Conservation (phyloP, 2,888 invertebrate species). For the Clistopyga incitator region DNA sequence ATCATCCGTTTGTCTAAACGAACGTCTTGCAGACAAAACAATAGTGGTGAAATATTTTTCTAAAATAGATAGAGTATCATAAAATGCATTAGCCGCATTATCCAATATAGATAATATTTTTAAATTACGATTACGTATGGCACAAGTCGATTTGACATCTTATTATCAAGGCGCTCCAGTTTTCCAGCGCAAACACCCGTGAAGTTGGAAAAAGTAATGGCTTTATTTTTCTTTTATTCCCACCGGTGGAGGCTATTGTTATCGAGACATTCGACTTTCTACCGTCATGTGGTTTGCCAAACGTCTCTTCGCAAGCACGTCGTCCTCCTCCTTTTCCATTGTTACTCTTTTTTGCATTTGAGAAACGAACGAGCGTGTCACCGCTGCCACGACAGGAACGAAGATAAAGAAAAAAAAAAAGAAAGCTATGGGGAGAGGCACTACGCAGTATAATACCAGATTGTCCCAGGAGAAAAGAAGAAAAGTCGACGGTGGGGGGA, state of each 20-base stretch:
- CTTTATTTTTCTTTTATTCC: conserved; percentile 8
- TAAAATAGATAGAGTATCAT: too few relatives aligned
- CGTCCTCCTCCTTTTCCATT: conserved; percentile 12
- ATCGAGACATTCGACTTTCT: conserved; percentile 53
- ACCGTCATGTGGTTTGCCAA: conserved; percentile 55
- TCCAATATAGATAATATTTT: too few relatives aligned
- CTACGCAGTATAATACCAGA: conserved; percentile 42
- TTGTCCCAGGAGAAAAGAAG: conserved; percentile 34
- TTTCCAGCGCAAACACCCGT: neutral
- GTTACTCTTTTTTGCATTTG: conserved; percentile 35
- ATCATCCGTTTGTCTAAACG: too few relatives aligned
- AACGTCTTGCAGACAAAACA: too few relatives aligned
- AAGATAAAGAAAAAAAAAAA: conserved; percentile 18
- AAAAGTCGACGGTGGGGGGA: conserved; percentile 38
- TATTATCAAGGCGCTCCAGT: neutral
- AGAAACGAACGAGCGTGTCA: conserved; percentile 37
- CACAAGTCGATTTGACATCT: neutral
- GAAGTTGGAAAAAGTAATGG: neutral
- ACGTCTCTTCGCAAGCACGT: conserved; percentile 44
- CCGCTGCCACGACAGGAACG: conserved; percentile 20
- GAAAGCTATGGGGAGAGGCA: conserved; percentile 13
- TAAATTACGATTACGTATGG: too few relatives aligned
- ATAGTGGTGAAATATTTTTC: too few relatives aligned
- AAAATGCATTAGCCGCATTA: too few relatives aligned
- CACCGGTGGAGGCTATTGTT: conserved; percentile 48